These are phyloP conservation scores for Psylliodes chrysocephalus DNA, from an alignment of 2,888 invertebrate genomes.

Conservation along the genomic window DNA sequence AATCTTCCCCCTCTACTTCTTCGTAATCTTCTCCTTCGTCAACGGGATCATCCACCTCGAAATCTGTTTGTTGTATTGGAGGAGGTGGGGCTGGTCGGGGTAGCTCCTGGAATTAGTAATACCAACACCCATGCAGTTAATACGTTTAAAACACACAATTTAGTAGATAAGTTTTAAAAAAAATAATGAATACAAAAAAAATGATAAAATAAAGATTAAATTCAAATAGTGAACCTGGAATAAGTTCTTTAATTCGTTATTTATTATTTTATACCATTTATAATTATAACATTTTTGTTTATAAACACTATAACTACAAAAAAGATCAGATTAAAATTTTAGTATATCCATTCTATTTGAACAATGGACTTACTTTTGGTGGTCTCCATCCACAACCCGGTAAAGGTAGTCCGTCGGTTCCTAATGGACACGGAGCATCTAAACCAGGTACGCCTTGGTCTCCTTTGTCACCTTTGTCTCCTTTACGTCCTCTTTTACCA, in stretches of 20 bases:
- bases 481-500: conserved; percentile 91
- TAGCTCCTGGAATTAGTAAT: conserved; percentile 53
- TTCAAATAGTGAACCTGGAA: too few relatives aligned
- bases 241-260: too few relatives aligned
- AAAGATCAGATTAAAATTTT: too few relatives aligned
- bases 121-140: conserved; percentile 52
- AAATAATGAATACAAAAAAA: too few relatives aligned
- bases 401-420: conserved; percentile 93
- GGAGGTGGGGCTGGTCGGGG: conserved; percentile 62
- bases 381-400: conserved; percentile 96
- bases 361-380: conserved; percentile 81
- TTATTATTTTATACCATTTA: too few relatives aligned
- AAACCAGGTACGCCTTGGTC: conserved; percentile 97
- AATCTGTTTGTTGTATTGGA: conserved; percentile 61
- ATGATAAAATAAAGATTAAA: too few relatives aligned
- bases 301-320: too few relatives aligned
- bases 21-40: conserved; percentile 69
- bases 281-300: too few relatives aligned
- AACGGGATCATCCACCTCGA: conserved; percentile 66
- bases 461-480: conserved; percentile 92
- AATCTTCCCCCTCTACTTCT: conserved; percentile 70
- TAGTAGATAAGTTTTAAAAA: too few relatives aligned
- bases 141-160: conserved; percentile 18
- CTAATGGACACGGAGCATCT: conserved; percentile 98
- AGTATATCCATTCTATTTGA: too few relatives aligned